These are phyloP conservation scores for Bufo bufo DNA, from an alignment of 2,113 vertebrate genomes.

Conservation along the genomic window DNA sequence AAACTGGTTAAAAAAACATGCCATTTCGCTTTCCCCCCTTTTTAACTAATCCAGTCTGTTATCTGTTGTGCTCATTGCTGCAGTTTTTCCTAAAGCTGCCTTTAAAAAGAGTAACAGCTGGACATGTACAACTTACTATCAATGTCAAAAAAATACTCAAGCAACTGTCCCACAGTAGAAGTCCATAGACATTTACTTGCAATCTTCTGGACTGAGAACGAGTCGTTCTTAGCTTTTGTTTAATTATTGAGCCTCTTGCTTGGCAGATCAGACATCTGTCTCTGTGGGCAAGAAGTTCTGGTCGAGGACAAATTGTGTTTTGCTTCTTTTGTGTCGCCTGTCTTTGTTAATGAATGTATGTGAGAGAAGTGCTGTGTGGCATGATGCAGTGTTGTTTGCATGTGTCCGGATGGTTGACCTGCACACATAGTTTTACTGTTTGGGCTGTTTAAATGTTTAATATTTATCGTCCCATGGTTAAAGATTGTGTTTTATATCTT, in stretches of 20 bases:
- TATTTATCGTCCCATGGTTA: neutral
- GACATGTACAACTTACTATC: constrained; percentile 8
- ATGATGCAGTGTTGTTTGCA: constrained; percentile 41
- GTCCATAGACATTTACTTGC: neutral
- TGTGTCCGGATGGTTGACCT: constrained; percentile 11
- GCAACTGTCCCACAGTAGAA: neutral
- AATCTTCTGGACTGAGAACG: constrained; percentile 17
- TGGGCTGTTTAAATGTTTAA: neutral
- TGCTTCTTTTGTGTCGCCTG: constrained; percentile 22
- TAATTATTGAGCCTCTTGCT: constrained; percentile 49
- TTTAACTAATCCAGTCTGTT: neutral
- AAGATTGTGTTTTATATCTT: constrained; percentile 43
- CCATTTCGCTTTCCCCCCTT: neutral
- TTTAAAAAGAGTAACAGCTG: neutral
- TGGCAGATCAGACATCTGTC: constrained; percentile 32
- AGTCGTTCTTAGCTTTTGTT: constrained; percentile 32
- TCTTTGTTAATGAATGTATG: constrained; percentile 24
- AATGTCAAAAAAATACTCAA: constrained; percentile 1
- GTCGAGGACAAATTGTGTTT: constrained; percentile 9
- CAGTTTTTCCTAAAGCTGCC: neutral
- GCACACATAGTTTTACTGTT: neutral
- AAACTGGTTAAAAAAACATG: neutral
- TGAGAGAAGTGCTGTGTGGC: constrained; percentile 34
- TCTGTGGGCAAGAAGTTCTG: constrained; percentile 22
- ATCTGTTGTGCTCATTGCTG: neutral